phyloP scores from a whole-genome alignment of 2,888 invertebrate species.

The Harpalus rufipes region DNA sequence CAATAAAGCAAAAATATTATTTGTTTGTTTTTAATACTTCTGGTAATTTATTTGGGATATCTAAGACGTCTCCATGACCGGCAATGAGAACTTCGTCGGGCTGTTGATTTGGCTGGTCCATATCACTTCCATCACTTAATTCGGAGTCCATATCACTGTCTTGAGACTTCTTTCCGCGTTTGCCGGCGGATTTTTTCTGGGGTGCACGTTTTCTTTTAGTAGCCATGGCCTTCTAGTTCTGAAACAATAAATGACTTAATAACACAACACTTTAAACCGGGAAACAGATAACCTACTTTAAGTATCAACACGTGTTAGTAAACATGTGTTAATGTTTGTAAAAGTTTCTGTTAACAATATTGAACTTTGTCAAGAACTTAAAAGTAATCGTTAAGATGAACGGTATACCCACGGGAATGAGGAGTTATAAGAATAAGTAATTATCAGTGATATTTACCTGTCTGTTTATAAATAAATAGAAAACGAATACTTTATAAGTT shows the following conservation, averaged over 20 bases:
- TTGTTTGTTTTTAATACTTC: conserved; percentile 75
- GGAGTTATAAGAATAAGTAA: conserved; percentile 41
- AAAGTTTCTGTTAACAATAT: conserved; percentile 7
- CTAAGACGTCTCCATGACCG: conserved; percentile 78
- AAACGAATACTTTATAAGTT: conserved; percentile 32
- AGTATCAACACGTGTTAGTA: conserved; percentile 57
- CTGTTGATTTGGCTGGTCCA: conserved; percentile 75
- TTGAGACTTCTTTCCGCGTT: conserved; percentile 75
- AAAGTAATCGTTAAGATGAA: conserved; percentile 32
- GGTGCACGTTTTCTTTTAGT: conserved; percentile 76
- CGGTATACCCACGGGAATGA: conserved; percentile 9
- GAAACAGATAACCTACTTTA: conserved; percentile 49
- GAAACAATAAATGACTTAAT: conserved; percentile 7
- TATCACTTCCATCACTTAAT: conserved; percentile 75
- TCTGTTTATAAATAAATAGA: conserved; percentile 29
- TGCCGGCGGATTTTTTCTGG: conserved; percentile 73
- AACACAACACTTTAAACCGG: neutral
- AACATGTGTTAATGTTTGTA: conserved; percentile 12
- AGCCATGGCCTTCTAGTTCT: conserved; percentile 71
- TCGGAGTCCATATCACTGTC: conserved; percentile 77
- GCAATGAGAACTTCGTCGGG: conserved; percentile 80
- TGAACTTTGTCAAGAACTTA: conserved; percentile 10
- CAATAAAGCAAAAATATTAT: neutral
- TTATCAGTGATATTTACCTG: conserved; percentile 51
- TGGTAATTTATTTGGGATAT: conserved; percentile 82